Conservation (phyloP, 2,797 vertebrate genomes). For the Danio aesculapii region DNA sequence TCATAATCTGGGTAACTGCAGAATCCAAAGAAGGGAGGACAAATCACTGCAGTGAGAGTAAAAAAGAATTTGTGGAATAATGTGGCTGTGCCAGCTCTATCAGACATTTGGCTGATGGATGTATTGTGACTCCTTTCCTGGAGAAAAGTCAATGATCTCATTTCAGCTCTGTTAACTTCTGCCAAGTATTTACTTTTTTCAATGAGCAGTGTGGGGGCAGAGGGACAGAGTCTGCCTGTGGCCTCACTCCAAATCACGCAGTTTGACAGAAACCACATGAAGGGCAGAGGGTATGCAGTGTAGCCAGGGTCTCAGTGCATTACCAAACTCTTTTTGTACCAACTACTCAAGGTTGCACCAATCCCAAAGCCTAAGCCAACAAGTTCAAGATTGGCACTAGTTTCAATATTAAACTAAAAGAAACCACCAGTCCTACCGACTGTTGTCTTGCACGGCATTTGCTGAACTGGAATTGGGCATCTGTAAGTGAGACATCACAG, state of each 20-base stretch:
- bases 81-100: slow-evolving; percentile 54
- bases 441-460: not conserved
- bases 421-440: not conserved
- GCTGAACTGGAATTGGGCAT: slow-evolving; percentile 5
- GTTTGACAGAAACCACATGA: slow-evolving; percentile 71
- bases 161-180: slow-evolving; percentile 70
- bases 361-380: slow-evolving; percentile 41
- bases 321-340: slow-evolving; percentile 45
- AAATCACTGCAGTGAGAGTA: slow-evolving; percentile 45
- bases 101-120: slow-evolving; percentile 59
- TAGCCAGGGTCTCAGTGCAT: slow-evolving; percentile 48
- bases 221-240: slow-evolving; percentile 60
- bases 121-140: slow-evolving; percentile 62
- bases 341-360: slow-evolving; percentile 38
- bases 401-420: not conserved
- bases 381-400: not conserved
- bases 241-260: slow-evolving; percentile 72
- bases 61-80: slow-evolving; percentile 46
- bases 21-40: slow-evolving; percentile 47
- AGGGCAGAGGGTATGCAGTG: slow-evolving; percentile 49
- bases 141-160: slow-evolving; percentile 70
- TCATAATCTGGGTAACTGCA: slow-evolving; percentile 51
- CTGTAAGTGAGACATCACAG: slow-evolving; percentile 55
- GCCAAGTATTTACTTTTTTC: slow-evolving; percentile 69
- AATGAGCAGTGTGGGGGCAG: slow-evolving; percentile 50